Evolutionary conservation across 2,113 vertebrate species (phyloP).

Genomic region (Oryctolagus cuniculus): DNA sequence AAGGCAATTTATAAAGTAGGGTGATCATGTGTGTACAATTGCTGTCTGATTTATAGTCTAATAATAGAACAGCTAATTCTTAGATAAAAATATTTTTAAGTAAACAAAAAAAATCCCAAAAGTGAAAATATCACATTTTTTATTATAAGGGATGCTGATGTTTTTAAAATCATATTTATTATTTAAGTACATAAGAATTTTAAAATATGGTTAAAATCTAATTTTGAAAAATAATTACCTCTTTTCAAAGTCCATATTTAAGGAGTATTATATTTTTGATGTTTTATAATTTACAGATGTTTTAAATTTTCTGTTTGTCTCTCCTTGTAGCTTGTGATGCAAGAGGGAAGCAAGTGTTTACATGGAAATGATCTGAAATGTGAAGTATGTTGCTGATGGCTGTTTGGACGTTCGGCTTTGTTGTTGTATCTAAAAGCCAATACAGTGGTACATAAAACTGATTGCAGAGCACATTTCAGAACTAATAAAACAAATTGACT

Average conservation of each 20-base stretch:
- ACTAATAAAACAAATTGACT: slow-evolving; percentile 82
- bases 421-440: slow-evolving; percentile 73
- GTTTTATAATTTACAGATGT: not conserved
- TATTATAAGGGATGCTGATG: not conserved
- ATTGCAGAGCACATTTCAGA: slow-evolving; percentile 75
- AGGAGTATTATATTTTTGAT: not conserved
- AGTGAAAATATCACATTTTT: not conserved
- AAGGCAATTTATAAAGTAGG: not conserved
- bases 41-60: not conserved
- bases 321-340: not conserved
- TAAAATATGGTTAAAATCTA: not conserved
- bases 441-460: slow-evolving; percentile 79
- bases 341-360: not conserved
- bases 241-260: not conserved
- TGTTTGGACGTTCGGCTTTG: slow-evolving; percentile 59
- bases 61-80: not conserved
- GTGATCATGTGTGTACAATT: not conserved
- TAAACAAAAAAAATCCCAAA: not conserved
- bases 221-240: slow-evolving; percentile 17
- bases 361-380: slow-evolving; percentile 56
- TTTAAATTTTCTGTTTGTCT: not conserved
- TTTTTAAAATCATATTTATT: not conserved
- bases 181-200: not conserved
- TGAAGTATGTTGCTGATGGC: slow-evolving; percentile 53
- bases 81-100: not conserved